phyloP scores from a whole-genome alignment of 2,797 vertebrate genomes.

The Takifugu ocellatus region DNA sequence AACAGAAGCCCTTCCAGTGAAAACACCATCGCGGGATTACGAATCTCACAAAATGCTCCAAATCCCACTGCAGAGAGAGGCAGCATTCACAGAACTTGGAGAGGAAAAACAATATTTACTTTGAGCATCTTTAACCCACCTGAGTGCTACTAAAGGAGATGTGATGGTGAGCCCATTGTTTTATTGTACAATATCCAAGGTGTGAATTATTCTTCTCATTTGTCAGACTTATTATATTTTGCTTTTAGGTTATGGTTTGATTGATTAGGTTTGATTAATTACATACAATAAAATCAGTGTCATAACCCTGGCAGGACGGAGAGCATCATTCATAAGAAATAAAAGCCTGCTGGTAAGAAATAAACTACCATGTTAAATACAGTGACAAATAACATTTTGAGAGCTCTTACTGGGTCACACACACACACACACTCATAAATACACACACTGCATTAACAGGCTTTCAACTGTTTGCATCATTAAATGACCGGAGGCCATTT shows the following conservation, averaged over 20 bases:
- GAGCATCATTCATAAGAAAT: slow-evolving; percentile 3
- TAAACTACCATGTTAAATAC: slow-evolving; percentile 14
- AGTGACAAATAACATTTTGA: slow-evolving; percentile 16
- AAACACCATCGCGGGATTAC: slow-evolving; percentile 36
- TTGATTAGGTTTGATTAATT: slow-evolving; percentile 8
- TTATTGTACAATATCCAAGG: not conserved
- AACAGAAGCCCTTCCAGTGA: slow-evolving; percentile 24
- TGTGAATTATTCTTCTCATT: too few relatives aligned
- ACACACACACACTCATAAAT: slow-evolving; percentile 2
- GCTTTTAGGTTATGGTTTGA: not conserved
- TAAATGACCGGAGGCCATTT: slow-evolving; percentile 48
- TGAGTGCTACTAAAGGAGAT: slow-evolving; percentile 5
- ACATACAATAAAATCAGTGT: not conserved
- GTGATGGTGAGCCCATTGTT: not conserved
- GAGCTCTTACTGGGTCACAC: slow-evolving; percentile 13
- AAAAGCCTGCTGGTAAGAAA: slow-evolving; percentile 17
- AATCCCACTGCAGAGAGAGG: slow-evolving; percentile 9
- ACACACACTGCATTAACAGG: slow-evolving; percentile 28
- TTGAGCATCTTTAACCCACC: not conserved
- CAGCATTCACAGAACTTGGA: not conserved
- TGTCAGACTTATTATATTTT: not conserved
- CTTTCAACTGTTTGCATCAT: slow-evolving; percentile 57
- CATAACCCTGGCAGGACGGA: not conserved
- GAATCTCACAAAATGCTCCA: slow-evolving; percentile 24
- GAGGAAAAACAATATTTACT: slow-evolving; percentile 2